Conservation (phyloP, 1,140 invertebrate genomes). For the Drosophila equinoxialis region DNA sequence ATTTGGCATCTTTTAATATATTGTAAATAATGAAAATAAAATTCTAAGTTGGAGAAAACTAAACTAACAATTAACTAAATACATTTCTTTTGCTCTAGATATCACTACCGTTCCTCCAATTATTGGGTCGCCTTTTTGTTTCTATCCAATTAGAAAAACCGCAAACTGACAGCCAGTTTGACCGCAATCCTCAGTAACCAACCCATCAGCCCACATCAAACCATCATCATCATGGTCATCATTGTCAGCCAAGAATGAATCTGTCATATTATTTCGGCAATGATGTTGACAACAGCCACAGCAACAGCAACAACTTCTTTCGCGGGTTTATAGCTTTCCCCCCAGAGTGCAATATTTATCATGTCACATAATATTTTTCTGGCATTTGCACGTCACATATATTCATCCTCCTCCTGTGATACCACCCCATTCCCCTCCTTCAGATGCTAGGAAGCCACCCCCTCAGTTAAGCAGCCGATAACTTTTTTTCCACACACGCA, state of each 20-base stretch:
- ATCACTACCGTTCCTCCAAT: not conserved
- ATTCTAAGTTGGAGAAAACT: too few species aligned
- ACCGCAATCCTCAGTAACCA: constrained; percentile 26
- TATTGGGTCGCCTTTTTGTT: not conserved
- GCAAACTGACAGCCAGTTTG: constrained; percentile 33
- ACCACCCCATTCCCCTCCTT: not conserved
- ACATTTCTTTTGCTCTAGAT: too few species aligned
- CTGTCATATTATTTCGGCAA: constrained; percentile 81
- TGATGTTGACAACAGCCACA: constrained; percentile 65
- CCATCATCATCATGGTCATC: constrained; percentile 37
- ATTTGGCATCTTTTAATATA: too few species aligned
- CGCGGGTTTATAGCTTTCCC: constrained; percentile 40
- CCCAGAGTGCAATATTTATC: constrained; percentile 77
- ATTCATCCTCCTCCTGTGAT: not conserved
- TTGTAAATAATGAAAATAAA: too few species aligned
- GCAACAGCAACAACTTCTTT: constrained; percentile 23
- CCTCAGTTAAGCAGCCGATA: constrained; percentile 68
- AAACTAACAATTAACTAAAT: too few species aligned
- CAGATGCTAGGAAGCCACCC: constrained; percentile 21
- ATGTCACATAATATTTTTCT: constrained; percentile 82
- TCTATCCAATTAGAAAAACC: constrained; percentile 29
- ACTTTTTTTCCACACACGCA: constrained; percentile 56
- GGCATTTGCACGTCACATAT: constrained; percentile 76
- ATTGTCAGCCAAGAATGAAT: constrained; percentile 69
- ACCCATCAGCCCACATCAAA: constrained; percentile 38